Conservation (phyloP, 2,797 vertebrate species). For the Sebastolobus alascanus region DNA sequence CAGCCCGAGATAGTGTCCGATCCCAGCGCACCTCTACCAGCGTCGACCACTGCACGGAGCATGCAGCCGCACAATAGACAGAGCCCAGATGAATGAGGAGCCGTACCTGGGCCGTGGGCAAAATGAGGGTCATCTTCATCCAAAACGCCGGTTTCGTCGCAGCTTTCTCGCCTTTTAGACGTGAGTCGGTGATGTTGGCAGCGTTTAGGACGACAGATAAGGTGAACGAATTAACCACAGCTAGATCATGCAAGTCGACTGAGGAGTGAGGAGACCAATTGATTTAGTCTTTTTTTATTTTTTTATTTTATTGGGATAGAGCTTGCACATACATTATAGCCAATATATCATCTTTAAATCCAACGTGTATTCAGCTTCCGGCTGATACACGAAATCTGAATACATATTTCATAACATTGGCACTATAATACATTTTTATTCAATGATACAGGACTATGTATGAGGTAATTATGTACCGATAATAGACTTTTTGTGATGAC, state of each 20-base stretch:
- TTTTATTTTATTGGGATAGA: conserved; percentile 39
- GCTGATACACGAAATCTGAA: conserved; percentile 65
- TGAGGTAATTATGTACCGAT: conserved; percentile 63
- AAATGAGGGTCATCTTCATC: conserved; percentile 87
- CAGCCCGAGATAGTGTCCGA: conserved; percentile 77
- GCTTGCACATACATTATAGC: conserved; percentile 52
- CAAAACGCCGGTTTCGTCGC: conserved; percentile 87
- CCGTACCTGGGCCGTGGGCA: conserved; percentile 80
- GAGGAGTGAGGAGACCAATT: conserved; percentile 66
- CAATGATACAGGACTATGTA: conserved; percentile 61
- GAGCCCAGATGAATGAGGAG: conserved; percentile 79
- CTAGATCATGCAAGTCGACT: conserved; percentile 69
- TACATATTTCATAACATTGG: conserved; percentile 59
- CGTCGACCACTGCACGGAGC: conserved; percentile 74
- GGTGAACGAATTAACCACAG: conserved; percentile 70
- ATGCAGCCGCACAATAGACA: conserved; percentile 71
- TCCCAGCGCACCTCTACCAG: conserved; percentile 70
- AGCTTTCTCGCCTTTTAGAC: conserved; percentile 84
- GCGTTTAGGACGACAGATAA: conserved; percentile 77
- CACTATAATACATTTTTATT: conserved; percentile 58
- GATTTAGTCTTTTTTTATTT: conserved; percentile 34
- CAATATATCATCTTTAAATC: conserved; percentile 64
- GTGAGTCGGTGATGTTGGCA: conserved; percentile 78
- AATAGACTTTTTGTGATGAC: conserved; percentile 57
- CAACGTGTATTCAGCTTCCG: conserved; percentile 65